phyloP scores from a whole-genome alignment of 2,113 vertebrate species.

The Canis aureus region DNA sequence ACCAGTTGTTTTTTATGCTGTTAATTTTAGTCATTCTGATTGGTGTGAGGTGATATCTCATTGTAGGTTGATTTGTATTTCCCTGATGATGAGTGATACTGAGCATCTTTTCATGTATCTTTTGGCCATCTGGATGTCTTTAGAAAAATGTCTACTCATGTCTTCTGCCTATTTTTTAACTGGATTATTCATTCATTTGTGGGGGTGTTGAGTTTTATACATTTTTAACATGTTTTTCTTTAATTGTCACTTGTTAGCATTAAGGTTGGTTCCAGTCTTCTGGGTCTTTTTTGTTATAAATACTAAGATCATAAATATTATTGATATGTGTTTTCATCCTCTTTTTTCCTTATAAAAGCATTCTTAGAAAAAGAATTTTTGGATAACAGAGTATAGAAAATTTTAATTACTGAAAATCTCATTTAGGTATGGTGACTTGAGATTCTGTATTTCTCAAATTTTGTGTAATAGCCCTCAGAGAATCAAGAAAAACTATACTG shows the following conservation, averaged over 20 bases:
- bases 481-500: neutral
- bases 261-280: neutral
- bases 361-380: constrained; percentile 16
- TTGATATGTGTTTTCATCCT: neutral
- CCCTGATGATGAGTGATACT: neutral
- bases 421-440: neutral
- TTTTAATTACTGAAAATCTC: constrained; percentile 28
- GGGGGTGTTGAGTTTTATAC: neutral
- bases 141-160: neutral
- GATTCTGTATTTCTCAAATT: neutral
- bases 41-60: neutral
- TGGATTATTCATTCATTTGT: neutral
- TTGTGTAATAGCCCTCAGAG: neutral
- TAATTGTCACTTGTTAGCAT: neutral
- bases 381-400: neutral
- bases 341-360: neutral
- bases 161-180: neutral
- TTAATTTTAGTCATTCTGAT: neutral
- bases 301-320: neutral
- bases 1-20: neutral
- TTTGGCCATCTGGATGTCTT: neutral
- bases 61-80: neutral
- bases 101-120: neutral
- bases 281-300: neutral
- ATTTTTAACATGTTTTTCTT: neutral